Conservation (phyloP, 2,113 vertebrate species). For the Lophius piscatorius region DNA sequence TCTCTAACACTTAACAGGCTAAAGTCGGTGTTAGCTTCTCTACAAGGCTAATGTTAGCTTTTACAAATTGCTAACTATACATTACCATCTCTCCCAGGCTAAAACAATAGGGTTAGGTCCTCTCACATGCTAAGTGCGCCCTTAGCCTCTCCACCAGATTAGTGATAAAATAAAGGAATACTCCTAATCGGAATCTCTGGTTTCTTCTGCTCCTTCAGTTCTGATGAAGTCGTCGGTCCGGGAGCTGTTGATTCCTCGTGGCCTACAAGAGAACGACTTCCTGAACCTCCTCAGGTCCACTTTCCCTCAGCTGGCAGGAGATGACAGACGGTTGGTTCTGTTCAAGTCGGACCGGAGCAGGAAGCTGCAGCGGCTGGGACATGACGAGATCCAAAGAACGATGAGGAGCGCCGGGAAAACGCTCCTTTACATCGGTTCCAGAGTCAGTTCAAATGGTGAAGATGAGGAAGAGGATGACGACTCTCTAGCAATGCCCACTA, state of each 20-base stretch:
- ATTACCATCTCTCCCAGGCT: too few relatives aligned
- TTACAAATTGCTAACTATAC: too few relatives aligned
- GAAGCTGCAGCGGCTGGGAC: conserved; percentile 28
- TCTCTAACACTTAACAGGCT: too few relatives aligned
- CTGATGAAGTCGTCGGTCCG: background rate
- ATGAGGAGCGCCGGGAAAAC: conserved; percentile 2
- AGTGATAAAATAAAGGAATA: too few relatives aligned
- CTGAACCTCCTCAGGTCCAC: conserved; percentile 33
- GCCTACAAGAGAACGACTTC: conserved; percentile 33
- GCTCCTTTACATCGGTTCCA: conserved; percentile 37
- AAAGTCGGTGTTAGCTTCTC: too few relatives aligned
- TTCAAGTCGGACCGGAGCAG: conserved; percentile 24
- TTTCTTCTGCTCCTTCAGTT: conserved; percentile 10
- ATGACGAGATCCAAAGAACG: conserved; percentile 28
- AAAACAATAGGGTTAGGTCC: too few relatives aligned
- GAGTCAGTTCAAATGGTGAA: too few relatives aligned
- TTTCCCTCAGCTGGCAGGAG: conserved; percentile 43
- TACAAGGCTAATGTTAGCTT: too few relatives aligned
- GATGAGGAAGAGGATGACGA: conserved; percentile 20
- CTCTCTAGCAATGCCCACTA: too few relatives aligned
- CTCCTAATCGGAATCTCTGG: too few relatives aligned
- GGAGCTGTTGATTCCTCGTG: conserved; percentile 22
- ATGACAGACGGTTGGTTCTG: background rate
- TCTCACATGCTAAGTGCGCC: too few relatives aligned
- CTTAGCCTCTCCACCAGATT: too few relatives aligned